Percentiles rank a stretch among this genome's conserved stretches.
These are phyloP conservation scores for Cottoperca gobio DNA, from an alignment of 2,797 vertebrate genomes.

Conservation along the genomic window DNA sequence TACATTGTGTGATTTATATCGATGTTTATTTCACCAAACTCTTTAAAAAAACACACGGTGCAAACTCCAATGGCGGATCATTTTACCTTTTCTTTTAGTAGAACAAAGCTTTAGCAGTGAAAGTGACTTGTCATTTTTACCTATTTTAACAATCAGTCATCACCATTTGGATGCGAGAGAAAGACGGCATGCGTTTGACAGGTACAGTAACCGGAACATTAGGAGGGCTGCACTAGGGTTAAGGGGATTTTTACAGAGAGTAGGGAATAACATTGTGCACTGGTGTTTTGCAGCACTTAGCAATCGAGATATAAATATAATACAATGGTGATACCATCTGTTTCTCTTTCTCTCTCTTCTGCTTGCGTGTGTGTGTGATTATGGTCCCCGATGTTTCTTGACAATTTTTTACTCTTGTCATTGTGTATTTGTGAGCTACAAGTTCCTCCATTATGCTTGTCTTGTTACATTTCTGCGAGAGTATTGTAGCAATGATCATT, in stretches of 20 bases:
- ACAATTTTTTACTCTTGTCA: background rate
- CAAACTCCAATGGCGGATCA: slow-evolving; percentile 13
- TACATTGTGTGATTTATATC: background rate
- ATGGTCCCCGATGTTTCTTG: background rate
- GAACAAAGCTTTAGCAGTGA: background rate
- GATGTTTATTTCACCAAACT: background rate
- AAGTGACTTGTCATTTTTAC: background rate
- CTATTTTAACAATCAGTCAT: slow-evolving; percentile 4
- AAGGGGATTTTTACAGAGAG: background rate
- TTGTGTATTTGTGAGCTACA: background rate
- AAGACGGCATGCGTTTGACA: background rate
- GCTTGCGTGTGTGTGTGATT: background rate
- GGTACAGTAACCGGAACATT: background rate
- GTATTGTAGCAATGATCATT: background rate
- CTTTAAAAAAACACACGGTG: background rate
- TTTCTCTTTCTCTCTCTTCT: background rate
- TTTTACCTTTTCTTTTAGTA: background rate
- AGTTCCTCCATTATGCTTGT: background rate
- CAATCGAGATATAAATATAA: background rate
- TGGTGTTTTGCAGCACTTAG: background rate
- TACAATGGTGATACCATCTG: background rate
- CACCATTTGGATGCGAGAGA: background rate
- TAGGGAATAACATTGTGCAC: background rate
- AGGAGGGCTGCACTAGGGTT: background rate
- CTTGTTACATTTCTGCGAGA: slow-evolving; percentile 14